phyloP scores from a whole-genome alignment of 2,797 vertebrate genomes.

The Mus caroli region DNA sequence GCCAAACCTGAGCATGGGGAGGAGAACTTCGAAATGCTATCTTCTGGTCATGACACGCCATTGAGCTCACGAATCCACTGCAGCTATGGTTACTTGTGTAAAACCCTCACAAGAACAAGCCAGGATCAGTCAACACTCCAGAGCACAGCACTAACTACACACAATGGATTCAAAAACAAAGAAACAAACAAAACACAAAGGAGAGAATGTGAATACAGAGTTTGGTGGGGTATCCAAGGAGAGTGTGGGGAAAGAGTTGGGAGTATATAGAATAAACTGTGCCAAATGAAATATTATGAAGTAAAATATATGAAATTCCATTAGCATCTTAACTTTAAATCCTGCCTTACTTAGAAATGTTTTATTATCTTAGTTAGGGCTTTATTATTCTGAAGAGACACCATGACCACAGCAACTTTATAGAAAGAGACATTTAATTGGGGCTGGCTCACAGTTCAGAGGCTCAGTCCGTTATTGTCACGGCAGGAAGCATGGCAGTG shows the following conservation, averaged over 20 bases:
- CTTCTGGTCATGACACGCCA: neutral
- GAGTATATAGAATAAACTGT: neutral
- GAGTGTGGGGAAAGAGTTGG: neutral
- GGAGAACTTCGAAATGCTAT: neutral
- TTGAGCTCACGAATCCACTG: neutral
- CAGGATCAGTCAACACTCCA: no score
- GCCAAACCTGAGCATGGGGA: neutral
- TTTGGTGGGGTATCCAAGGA: neutral
- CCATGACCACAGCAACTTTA: neutral
- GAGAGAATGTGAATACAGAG: neutral
- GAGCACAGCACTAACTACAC: neutral
- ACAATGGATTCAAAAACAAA: neutral
- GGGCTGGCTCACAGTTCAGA: neutral
- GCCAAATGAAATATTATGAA: neutral
- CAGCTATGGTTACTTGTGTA: neutral
- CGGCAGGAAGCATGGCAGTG: neutral
- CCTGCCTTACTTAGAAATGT: neutral
- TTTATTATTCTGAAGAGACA: neutral
- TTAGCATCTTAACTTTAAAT: conserved; percentile 45
- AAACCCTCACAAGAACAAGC: neutral
- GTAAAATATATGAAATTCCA: neutral
- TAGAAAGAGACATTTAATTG: neutral
- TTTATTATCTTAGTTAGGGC: neutral
- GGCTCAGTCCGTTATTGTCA: neutral
- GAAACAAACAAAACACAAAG: neutral